Evolutionary conservation across 2,888 invertebrate genomes (phyloP), one percentile per base, ranked within the genome.

Genomic region (Phorcus lineatus): DNA sequence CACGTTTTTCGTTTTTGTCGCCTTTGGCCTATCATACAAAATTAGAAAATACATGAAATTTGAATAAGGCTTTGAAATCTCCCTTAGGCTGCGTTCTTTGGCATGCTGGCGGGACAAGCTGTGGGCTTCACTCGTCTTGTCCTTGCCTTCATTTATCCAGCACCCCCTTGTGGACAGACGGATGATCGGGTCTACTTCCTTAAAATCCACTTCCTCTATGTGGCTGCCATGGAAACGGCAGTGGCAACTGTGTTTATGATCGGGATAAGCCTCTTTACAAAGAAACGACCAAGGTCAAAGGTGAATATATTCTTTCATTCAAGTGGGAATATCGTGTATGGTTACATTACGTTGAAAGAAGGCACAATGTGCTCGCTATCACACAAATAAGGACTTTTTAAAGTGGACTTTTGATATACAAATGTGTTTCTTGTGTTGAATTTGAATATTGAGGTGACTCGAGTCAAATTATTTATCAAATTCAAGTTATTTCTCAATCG

Each of bases 51-150:
- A 2, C 2, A 36, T 36, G 7, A 36, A 36, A 36, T 36, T 7
- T 36, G 36, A 36, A 11, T 47, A 11, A 47, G 11, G 4, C 1
- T 11, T 47, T 47, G 1, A 36, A 36, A 47, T 62, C 36, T 24
- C n/a, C 70, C 75, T 19, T 52, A 84, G 84, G 84, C 77, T 19
- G 84, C 84, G n/a, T 84, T 84, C 77, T 84, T 75, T 54, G 83
- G 83, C 3, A 80, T 83, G 80, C 28, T 84, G 62, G 81, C 57
- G 16, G 84, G 84, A 13, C 83, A 82, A 47, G 47, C 77, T 13
- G 47, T 83, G 28, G 84, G 84, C 4, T 79, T 83, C 31, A 52
- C 79, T 24, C 80, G 84, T 3, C 79, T 84, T 16, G 75, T 83
- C 70, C 22, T 84, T 75, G 66, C 82, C 17, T 82, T 84, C 74